phyloP scores from a whole-genome alignment of 2,888 invertebrate genomes.

The Silvanus unidentatus region DNA sequence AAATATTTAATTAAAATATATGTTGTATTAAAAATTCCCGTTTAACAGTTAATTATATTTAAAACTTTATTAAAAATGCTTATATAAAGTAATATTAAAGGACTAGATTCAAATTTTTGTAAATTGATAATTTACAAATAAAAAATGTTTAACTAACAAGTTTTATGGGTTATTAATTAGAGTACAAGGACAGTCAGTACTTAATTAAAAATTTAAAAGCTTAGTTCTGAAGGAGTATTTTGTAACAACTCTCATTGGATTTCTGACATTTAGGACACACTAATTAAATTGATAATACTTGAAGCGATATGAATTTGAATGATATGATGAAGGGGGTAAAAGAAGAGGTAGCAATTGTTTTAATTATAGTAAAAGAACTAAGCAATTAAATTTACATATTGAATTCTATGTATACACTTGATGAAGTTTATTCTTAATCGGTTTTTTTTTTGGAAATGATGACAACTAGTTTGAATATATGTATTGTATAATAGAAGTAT shows the following conservation, averaged over 20 bases:
- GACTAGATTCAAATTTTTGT: constrained; percentile 19
- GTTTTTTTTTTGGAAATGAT: constrained; percentile 2
- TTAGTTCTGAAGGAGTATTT: constrained; percentile 12
- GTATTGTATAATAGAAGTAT: constrained; percentile 26
- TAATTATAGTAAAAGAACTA: neutral
- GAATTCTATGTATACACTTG: too few species aligned
- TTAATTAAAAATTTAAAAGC: constrained; percentile 21
- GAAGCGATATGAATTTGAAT: too few species aligned
- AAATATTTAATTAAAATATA: too few species aligned
- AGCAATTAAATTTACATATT: constrained; percentile 4
- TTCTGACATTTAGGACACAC: too few species aligned
- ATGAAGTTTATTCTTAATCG: neutral
- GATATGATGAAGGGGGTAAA: neutral
- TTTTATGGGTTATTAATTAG: too few species aligned
- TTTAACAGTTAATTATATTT: too few species aligned
- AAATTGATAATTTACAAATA: too few species aligned
- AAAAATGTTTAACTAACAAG: too few species aligned
- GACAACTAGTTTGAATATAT: neutral
- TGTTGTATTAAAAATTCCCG: too few species aligned
- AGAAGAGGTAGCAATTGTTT: neutral
- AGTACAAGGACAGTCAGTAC: constrained; percentile 28
- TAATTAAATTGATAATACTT: too few species aligned
- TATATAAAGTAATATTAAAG: too few species aligned
- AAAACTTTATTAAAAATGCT: too few species aligned
- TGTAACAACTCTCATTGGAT: constrained; percentile 2